These are phyloP conservation scores for Panzeria rudis DNA, from an alignment of 2,888 invertebrate species.

Conservation along the genomic window DNA sequence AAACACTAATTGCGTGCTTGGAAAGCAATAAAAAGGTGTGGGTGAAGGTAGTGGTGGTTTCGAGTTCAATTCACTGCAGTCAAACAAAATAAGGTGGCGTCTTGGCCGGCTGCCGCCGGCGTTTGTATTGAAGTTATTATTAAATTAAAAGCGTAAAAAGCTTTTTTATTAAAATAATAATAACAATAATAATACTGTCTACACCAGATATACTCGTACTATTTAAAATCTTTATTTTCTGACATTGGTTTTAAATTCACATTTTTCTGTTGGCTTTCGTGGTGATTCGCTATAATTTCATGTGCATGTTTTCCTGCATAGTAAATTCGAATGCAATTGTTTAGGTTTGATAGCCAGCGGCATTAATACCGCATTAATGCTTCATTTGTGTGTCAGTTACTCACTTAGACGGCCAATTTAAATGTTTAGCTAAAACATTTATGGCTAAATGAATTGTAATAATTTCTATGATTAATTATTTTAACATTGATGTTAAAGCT, in stretches of 20 bases:
- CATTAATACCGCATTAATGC: constrained; percentile 18
- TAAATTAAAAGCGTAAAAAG: constrained; percentile 42
- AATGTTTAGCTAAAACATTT: constrained; percentile 27
- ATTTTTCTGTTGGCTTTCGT: constrained; percentile 21
- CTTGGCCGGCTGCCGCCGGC: constrained; percentile 62
- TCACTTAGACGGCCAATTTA: constrained; percentile 27
- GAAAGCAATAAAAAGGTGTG: constrained; percentile 57
- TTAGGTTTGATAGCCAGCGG: constrained; percentile 15
- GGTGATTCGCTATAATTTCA: constrained; percentile 26
- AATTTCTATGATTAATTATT: constrained; percentile 63
- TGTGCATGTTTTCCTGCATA: constrained; percentile 1
- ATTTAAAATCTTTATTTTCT: constrained; percentile 19
- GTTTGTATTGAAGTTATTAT: constrained; percentile 31
- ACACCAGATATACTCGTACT: not conserved
- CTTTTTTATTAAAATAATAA: constrained; percentile 25
- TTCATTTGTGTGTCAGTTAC: constrained; percentile 35
- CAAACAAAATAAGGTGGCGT: constrained; percentile 59
- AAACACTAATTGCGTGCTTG: constrained; percentile 63
- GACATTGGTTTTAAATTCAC: not conserved
- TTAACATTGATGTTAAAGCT: constrained; percentile 67
- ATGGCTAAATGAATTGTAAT: constrained; percentile 43
- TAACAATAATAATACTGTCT: constrained; percentile 19
- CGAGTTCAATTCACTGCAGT: constrained; percentile 26
- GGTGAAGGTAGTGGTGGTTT: constrained; percentile 42
- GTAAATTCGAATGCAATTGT: constrained; percentile 38